These are phyloP conservation scores for Cyphomyrus discorhynchus DNA, from an alignment of 2,113 vertebrate species.

Conservation along the genomic window DNA sequence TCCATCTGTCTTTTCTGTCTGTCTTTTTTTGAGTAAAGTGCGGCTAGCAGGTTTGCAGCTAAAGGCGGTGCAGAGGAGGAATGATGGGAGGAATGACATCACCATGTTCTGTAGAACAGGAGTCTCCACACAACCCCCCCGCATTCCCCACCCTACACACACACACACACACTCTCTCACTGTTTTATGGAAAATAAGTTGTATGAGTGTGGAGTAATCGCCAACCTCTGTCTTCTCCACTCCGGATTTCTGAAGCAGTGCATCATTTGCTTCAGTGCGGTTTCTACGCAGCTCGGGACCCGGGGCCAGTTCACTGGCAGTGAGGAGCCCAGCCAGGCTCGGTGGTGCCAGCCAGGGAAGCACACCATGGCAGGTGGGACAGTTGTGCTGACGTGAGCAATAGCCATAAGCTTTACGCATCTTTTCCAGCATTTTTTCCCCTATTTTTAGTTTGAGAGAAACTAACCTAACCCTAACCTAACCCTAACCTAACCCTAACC, in stretches of 20 bases:
- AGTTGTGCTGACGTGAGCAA: not conserved
- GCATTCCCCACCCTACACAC: not conserved
- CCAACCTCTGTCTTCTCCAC: not conserved
- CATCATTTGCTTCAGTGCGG: not conserved
- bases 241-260: not conserved
- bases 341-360: not conserved
- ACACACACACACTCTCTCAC: no score
- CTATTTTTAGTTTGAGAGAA: not conserved
- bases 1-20: no score
- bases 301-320: not conserved
- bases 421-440: not conserved
- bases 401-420: not conserved
- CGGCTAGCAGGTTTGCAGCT: no score
- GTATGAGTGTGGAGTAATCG: not conserved
- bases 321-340: not conserved
- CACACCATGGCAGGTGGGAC: not conserved
- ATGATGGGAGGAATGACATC: no score
- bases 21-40: no score
- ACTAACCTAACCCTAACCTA: not conserved
- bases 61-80: no score
- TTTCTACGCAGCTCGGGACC: not conserved
- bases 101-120: not conserved
- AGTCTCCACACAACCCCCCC: not conserved
- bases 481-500: not conserved
- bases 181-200: constrained; percentile 1